Evolutionary conservation across 2,888 invertebrate species (phyloP).

Genomic region (Clanis bilineata): DNA sequence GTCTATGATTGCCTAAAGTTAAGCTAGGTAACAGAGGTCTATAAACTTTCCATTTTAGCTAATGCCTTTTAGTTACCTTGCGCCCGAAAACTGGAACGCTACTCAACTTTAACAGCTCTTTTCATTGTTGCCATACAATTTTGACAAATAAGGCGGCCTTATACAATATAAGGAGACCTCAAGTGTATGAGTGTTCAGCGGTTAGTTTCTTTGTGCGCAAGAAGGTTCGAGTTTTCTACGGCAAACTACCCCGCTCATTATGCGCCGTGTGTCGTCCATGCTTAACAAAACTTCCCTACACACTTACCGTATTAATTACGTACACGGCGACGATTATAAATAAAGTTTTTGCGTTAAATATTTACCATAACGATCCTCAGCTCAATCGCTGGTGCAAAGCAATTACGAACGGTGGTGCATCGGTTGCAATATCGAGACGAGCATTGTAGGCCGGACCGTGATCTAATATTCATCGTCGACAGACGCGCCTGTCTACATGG

Average conservation of each 20-base stretch:
- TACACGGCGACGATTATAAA: not conserved
- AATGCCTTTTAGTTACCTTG: constrained; percentile 1
- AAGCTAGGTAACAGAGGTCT: constrained; percentile 46
- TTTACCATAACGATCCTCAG: constrained; percentile 16
- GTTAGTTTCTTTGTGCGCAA: not conserved
- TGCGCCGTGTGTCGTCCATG: constrained; percentile 45
- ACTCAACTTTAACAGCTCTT: no score
- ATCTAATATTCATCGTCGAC: constrained; percentile 78
- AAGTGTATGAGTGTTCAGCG: no score
- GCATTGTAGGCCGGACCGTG: constrained; percentile 56
- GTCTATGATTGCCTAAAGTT: constrained; percentile 69
- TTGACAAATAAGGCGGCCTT: no score
- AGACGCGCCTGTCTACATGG: constrained; percentile 70
- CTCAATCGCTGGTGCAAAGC: constrained; percentile 39
- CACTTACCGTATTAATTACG: constrained; percentile 36
- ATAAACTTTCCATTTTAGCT: constrained; percentile 25
- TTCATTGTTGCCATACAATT: no score
- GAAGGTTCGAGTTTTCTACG: not conserved
- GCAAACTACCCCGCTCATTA: constrained; percentile 38
- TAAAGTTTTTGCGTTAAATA: constrained; percentile 3
- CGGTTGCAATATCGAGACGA: constrained; percentile 58
- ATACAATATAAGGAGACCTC: no score
- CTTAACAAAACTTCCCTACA: constrained; percentile 42
- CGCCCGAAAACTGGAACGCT: no score
- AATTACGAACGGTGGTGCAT: constrained; percentile 47